phyloP scores from a whole-genome alignment of 2,113 vertebrate species.

The Aphyosemion australe region DNA sequence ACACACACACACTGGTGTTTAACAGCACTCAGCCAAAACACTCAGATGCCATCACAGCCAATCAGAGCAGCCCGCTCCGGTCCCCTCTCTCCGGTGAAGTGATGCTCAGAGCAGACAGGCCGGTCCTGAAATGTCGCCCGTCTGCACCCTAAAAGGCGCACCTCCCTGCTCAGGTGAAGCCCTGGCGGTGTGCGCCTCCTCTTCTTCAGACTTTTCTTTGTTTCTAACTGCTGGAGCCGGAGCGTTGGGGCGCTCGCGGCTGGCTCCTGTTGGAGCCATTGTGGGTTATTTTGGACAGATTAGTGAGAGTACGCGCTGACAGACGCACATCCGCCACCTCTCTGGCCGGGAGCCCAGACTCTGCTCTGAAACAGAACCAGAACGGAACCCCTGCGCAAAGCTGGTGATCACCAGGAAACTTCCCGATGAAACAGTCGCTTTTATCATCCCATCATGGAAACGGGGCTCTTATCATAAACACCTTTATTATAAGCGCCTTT shows the following conservation, averaged over 20 bases:
- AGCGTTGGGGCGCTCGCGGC: constrained; percentile 25
- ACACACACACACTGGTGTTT: background rate
- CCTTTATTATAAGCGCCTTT: constrained; percentile 22
- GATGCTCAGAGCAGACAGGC: constrained; percentile 52
- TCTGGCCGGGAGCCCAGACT: constrained; percentile 72
- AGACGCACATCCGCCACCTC: constrained; percentile 70
- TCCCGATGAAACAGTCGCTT: constrained; percentile 48
- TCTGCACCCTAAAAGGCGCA: constrained; percentile 53
- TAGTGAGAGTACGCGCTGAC: constrained; percentile 54
- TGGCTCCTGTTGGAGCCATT: constrained; percentile 34
- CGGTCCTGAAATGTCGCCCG: constrained; percentile 69
- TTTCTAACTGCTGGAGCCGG: constrained; percentile 55
- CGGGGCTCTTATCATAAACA: too few species aligned
- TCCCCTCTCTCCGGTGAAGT: constrained; percentile 51
- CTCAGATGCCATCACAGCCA: constrained; percentile 62
- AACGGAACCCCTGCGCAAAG: constrained; percentile 65
- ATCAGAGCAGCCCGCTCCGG: constrained; percentile 53
- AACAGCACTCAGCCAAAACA: constrained; percentile 16
- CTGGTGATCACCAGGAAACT: constrained; percentile 55
- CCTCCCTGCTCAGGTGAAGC: too few species aligned
- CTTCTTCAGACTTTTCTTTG: constrained; percentile 66
- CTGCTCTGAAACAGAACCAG: constrained; percentile 64
- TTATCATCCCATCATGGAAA: background rate
- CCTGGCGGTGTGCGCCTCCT: constrained; percentile 5
- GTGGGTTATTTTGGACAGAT: constrained; percentile 14